Evolutionary conservation across 2,888 invertebrate genomes (phyloP), one percentile per base, ranked within the genome.

Genomic region (Allygus modestus): DNA sequence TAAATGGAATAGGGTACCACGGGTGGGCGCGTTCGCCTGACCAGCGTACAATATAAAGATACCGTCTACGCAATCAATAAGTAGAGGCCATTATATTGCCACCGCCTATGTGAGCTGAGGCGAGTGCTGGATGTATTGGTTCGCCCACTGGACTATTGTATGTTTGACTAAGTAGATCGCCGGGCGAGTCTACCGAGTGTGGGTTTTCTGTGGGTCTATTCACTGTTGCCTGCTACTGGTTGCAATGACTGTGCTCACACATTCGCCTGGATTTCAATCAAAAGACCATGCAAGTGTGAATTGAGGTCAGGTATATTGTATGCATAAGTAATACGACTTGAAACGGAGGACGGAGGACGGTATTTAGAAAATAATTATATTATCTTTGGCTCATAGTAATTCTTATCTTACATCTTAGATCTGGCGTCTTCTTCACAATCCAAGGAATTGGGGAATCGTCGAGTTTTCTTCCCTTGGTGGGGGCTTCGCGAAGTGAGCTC

Each of bases 161-260:
- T 31, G 31, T 65, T 65, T 65, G 65, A 65, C 65, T 65, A 65
- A 65, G 65, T 65, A 65, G 65, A 65, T 65, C 65, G 65, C 65
- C 65, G 5, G 65, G 23, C 58, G 12, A 46, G 46, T 46, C 23
- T n/a, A n/a, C n/a, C 23, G 2, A 17, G 65, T 28, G 65, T 65
- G 65, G 65, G 65, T 11, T 23, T 23, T 1, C 58, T 15, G 58
- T 58, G 58, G 58, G 58, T 58, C 58, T 58, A 7, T 58, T 58
- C 58, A 58, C 58, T 58, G 26, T 23, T 26, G 15, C 23, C 58
- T 5, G 58, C 58, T 23, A 58, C 58, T 58, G 26, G 58, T 4
- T 51, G 26, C 58, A 20, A 12, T 17, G 51, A 51, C 17, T 51
- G 2, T 5, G 2, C 51, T 5, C 12, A 12, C 5, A 9, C 9